Evolutionary conservation across 2,113 vertebrate genomes (phyloP).

Genomic region (Furnarius figulus): DNA sequence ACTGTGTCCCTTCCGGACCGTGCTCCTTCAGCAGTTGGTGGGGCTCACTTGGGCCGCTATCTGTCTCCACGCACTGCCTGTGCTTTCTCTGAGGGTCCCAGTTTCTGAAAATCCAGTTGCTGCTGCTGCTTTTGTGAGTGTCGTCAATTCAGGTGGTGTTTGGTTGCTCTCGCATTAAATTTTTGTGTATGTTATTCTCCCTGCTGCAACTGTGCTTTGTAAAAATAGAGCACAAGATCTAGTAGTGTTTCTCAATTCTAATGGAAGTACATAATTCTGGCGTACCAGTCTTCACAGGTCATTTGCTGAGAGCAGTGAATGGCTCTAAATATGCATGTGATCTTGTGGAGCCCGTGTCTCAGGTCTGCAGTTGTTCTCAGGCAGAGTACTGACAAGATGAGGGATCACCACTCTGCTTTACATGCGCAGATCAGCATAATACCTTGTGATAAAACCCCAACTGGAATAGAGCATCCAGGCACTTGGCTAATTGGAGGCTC

Average conservation of each 20-base stretch:
- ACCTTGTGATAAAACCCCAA: constrained; percentile 35
- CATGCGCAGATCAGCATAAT: constrained; percentile 39
- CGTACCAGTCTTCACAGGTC: background rate
- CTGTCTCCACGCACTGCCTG: background rate
- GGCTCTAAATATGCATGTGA: constrained; percentile 36
- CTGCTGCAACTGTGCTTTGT: background rate
- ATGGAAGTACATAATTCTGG: background rate
- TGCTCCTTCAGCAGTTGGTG: background rate
- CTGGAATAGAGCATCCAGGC: constrained; percentile 43
- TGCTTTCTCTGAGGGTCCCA: background rate
- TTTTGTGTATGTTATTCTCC: background rate
- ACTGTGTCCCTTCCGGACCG: accelerated
- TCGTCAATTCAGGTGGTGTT: background rate
- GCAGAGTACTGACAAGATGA: constrained; percentile 48
- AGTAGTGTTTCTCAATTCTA: background rate
- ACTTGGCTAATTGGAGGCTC: constrained; percentile 62
- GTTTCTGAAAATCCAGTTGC: background rate
- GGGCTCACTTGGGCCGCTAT: background rate
- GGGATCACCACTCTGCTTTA: constrained; percentile 35
- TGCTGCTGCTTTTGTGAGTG: background rate
- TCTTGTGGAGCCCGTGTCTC: background rate
- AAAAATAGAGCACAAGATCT: background rate
- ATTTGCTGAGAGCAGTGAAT: background rate
- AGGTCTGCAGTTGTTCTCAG: constrained; percentile 3
- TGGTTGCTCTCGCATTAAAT: background rate